These are phyloP conservation scores for Macroramphosus scolopax DNA, from an alignment of 2,797 vertebrate species.

Conservation along the genomic window DNA sequence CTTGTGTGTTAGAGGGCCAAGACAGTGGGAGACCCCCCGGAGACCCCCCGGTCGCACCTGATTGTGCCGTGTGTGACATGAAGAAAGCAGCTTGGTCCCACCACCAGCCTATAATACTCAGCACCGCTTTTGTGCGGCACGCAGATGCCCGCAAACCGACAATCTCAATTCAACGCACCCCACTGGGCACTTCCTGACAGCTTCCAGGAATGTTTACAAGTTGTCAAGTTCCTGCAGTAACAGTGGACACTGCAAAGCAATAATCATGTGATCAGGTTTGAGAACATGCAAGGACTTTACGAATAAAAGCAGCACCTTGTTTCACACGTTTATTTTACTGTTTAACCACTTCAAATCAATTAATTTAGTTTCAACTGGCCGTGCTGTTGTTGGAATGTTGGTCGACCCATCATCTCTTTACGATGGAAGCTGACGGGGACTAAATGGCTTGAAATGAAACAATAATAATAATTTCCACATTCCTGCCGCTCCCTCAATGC, in stretches of 20 bases:
- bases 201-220: conserved; percentile 66
- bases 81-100: conserved; percentile 54
- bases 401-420: too few species aligned
- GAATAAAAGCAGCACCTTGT: too few species aligned
- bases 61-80: conserved; percentile 63
- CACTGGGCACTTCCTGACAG: conserved; percentile 70
- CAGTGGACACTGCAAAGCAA: conserved; percentile 59
- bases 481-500: too few species aligned
- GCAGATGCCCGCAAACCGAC: conserved; percentile 47
- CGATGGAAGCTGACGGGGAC: too few species aligned
- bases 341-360: too few species aligned
- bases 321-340: too few species aligned
- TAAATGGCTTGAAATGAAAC: too few species aligned
- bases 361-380: too few species aligned
- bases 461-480: too few species aligned
- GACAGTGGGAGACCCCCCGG: too few species aligned
- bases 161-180: conserved; percentile 62
- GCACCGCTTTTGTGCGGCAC: conserved; percentile 37
- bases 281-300: too few species aligned
- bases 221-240: conserved; percentile 68
- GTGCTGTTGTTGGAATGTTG: too few species aligned
- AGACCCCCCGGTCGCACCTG: conserved; percentile 62
- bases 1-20: conserved; percentile 57
- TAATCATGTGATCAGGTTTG: conserved; percentile 63
- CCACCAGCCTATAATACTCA: conserved; percentile 49